A percentile compares a stretch with the other conserved stretches of the same genome.
Evolutionary conservation across 2,888 invertebrate genomes (phyloP).

Genomic region (Philhelius pedissequus): DNA sequence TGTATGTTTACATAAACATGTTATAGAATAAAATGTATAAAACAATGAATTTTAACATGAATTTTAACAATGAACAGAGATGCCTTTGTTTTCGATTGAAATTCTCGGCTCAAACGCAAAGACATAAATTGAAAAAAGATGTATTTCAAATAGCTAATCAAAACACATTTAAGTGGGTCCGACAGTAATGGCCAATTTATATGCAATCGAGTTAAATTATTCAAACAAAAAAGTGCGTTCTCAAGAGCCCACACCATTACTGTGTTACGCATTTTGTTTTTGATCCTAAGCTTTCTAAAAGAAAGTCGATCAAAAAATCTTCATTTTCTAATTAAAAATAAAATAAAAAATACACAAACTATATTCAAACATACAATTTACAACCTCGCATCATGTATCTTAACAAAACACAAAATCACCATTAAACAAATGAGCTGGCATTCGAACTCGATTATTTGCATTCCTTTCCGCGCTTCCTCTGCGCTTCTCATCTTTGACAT

Average conservation of each 20-base stretch:
- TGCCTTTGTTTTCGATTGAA: too few species aligned
- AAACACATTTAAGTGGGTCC: too few species aligned
- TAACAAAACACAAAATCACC: background rate
- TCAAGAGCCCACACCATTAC: background rate
- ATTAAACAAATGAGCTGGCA: constrained; percentile 9
- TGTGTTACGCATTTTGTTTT: background rate
- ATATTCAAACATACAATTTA: background rate
- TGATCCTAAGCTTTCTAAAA: background rate
- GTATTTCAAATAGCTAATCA: too few species aligned
- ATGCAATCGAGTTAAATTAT: too few species aligned
- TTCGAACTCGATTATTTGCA: constrained; percentile 2
- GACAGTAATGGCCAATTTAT: too few species aligned
- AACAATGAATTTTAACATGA: too few species aligned
- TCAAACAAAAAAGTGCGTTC: background rate
- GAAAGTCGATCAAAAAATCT: constrained; percentile 2
- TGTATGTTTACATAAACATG: too few species aligned
- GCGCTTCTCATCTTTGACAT: background rate
- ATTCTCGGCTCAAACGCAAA: too few species aligned
- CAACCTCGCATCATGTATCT: background rate
- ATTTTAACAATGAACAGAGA: too few species aligned
- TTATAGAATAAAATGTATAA: too few species aligned
- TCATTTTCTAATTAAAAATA: background rate
- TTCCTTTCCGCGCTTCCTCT: background rate
- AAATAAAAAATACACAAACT: background rate
- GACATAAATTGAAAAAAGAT: too few species aligned